Base-by-base conservation (phyloP, 2,888 invertebrate genomes). In the Scrobipalpa atriplicella region DNA sequence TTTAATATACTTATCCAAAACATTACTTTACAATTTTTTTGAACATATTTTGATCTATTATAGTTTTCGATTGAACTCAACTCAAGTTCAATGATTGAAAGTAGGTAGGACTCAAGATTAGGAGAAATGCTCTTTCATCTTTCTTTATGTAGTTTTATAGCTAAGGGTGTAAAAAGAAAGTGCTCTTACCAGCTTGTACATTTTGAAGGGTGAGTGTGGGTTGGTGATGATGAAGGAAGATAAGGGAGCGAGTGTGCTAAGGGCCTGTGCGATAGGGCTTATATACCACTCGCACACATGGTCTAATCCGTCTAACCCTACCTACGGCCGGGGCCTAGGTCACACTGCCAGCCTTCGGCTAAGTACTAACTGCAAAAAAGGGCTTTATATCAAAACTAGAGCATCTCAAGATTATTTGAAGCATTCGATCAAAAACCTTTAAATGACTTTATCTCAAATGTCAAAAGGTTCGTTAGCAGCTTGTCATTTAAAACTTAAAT, bases 141-240 rank as follows among this genome's bases (percentile, higher is more conserved):
- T 13, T 29, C 29, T 29, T 29, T 29, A 29, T 5, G 2, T 29
- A 29, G 2, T 29, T 3, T 29, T 29, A 29, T 3, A 29, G 29
- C 29, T 29, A 29, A 29, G 29, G 29, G 29, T 29, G 5, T 21
- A 6, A 56, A 62, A 58, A 63, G 47, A 67, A 68, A 67, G 38
- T 67, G 66, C 66, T 78, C 94, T 94, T 90, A 94, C 94, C 93
- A 94, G 87, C 79, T 94, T 94, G 90, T 93, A 94, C 94, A 94
- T 94, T 85, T 93, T 94, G 89, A 80, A 76, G 78, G 80, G 80
- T 73, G 75, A 72, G 72, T 81, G 73, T 76, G 82, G 79, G 79
- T 79, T 11, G 71, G 78, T 77, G 75, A 81, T 77, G 77, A 82
- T 82, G 79, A 82, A 84, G 79, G 78, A 80, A 78, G 80, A 79